These are phyloP conservation scores for Gnatocerus cornutus DNA, from an alignment of 2,888 invertebrate species.

Conservation along the genomic window DNA sequence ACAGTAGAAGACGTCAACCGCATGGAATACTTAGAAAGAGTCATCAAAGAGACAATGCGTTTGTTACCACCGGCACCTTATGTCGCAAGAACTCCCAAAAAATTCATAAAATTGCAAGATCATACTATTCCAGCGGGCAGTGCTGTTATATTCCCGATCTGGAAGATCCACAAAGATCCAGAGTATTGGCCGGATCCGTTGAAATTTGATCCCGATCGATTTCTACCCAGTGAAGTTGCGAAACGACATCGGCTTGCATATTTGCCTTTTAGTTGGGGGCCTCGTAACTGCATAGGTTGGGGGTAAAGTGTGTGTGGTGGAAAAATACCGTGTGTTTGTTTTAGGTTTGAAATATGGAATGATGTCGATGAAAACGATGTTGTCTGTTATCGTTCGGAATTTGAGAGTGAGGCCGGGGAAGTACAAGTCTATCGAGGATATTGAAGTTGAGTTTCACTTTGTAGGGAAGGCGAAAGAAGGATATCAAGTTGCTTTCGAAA, in stretches of 20 bases:
- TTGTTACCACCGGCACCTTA: background rate
- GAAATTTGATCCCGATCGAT: conserved; percentile 19
- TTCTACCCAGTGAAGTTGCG: background rate
- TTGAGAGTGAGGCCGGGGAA: background rate
- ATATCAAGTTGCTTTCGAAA: background rate
- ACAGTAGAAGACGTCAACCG: conserved; percentile 18
- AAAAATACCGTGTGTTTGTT: background rate
- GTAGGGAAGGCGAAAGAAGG: conserved; percentile 3
- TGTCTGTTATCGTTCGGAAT: background rate
- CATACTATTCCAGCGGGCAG: conserved; percentile 2
- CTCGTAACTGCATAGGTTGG: conserved; percentile 23
- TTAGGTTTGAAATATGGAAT: conserved; percentile 9
- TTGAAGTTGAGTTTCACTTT: background rate
- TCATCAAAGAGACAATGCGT: conserved; percentile 22
- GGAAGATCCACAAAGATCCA: background rate
- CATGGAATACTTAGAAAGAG: conserved; percentile 19
- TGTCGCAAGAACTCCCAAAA: background rate
- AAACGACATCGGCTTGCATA: background rate
- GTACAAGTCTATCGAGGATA: conserved; percentile 11
- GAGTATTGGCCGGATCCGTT: conserved; percentile 14
- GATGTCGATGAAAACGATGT: conserved; percentile 11
- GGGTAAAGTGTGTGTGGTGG: background rate
- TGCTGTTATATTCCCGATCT: background rate
- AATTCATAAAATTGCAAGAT: background rate
- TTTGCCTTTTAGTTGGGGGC: conserved; percentile 18